These are phyloP conservation scores for Recurvirostra avosetta DNA, from an alignment of 2,113 vertebrate genomes.

Conservation along the genomic window DNA sequence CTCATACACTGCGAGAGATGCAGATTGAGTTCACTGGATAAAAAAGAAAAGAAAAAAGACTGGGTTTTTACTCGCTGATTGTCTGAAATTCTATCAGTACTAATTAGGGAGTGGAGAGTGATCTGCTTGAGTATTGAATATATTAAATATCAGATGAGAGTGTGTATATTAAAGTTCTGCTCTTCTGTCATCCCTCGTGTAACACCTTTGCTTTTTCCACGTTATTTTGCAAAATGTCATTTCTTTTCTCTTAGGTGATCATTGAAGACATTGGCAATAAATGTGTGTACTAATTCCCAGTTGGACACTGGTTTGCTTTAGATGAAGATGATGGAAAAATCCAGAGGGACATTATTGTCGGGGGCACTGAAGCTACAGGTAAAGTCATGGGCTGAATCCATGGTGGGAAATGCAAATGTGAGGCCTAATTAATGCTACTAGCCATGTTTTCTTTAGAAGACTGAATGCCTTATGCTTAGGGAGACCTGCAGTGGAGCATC, in stretches of 20 bases:
- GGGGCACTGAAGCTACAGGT: constrained; percentile 91
- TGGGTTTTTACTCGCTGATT: not conserved
- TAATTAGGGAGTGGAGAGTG: not conserved
- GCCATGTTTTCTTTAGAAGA: not conserved
- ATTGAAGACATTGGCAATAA: constrained; percentile 97
- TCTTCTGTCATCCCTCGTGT: not conserved
- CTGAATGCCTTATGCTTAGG: not conserved
- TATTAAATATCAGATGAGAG: not conserved
- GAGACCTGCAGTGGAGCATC: not conserved
- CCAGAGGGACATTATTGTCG: constrained; percentile 90
- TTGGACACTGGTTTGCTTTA: constrained; percentile 90
- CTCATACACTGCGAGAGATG: fast-evolving
- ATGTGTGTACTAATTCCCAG: constrained; percentile 88
- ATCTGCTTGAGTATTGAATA: not conserved
- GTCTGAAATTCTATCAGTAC: not conserved
- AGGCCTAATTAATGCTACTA: not conserved
- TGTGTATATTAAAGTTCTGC: not conserved
- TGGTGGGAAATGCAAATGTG: not conserved
- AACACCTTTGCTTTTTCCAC: not conserved
- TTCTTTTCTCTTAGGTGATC: constrained; percentile 75
- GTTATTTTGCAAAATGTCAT: not conserved
- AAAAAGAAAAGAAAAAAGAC: not conserved
- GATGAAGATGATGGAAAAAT: constrained; percentile 97
- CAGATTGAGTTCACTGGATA: not conserved
- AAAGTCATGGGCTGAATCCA: not conserved